Percentiles rank a stretch among this genome's conserved stretches.
Conservation (phyloP, 2,113 vertebrate species). For the Artemisiospiza belli region DNA sequence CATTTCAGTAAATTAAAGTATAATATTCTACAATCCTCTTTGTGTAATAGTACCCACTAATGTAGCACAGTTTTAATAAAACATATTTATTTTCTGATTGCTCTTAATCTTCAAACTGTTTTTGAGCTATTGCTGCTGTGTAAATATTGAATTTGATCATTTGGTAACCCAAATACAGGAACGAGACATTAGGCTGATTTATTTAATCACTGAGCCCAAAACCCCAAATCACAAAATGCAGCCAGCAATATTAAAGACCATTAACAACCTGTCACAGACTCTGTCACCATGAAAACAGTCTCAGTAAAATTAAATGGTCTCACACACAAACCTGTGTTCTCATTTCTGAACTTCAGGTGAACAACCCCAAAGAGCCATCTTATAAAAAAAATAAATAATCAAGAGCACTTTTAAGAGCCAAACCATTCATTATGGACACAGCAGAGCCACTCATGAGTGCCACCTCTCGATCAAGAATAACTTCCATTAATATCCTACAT, state of each 20-base stretch:
- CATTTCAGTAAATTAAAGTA: conserved; percentile 21
- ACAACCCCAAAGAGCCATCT: not conserved
- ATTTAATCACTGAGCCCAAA: not conserved
- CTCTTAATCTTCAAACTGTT: conserved; percentile 39
- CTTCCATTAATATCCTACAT: not conserved
- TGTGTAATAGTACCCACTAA: not conserved
- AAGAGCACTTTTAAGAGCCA: not conserved
- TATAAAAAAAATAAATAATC: fast-evolving
- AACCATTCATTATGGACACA: fast-evolving
- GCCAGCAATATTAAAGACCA: not conserved
- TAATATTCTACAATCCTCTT: conserved; percentile 11
- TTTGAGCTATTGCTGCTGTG: not conserved
- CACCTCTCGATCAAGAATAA: not conserved
- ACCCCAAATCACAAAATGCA: not conserved
- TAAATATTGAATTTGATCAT: not conserved
- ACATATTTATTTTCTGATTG: conserved; percentile 25
- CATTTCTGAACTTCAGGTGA: not conserved
- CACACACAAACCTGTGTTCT: not conserved
- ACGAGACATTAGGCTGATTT: not conserved
- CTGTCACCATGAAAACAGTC: not conserved
- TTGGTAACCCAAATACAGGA: conserved; percentile 37
- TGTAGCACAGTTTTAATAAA: conserved; percentile 14
- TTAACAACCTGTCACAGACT: not conserved
- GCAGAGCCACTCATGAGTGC: not conserved
- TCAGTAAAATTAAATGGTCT: not conserved